Conservation (phyloP, 1,140 invertebrate species). For the Episyrphus balteatus region DNA sequence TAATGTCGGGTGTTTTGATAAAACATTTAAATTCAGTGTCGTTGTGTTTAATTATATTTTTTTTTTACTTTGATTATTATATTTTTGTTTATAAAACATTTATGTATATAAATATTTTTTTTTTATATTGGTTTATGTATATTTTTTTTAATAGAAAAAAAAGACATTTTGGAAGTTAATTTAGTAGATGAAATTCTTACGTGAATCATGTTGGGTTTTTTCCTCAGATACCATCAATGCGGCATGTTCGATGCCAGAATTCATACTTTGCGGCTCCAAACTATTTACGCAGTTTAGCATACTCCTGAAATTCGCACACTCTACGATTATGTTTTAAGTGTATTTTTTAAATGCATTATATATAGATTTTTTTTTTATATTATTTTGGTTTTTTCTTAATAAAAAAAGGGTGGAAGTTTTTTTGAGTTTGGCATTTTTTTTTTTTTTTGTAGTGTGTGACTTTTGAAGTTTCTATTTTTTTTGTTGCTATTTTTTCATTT, state of each 20-base stretch:
- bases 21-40: too few relatives aligned
- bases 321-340: conserved; percentile 43
- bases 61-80: conserved; percentile 1
- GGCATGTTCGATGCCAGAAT: conserved; percentile 57
- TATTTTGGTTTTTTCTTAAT: conserved; percentile 13
- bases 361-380: conserved; percentile 23
- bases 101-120: neutral
- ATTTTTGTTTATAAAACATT: conserved; percentile 2
- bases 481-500: too few relatives aligned
- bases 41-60: neutral
- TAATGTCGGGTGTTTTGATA: too few relatives aligned
- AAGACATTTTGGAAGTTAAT: too few relatives aligned
- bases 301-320: conserved; percentile 61
- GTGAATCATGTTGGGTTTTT: conserved; percentile 67
- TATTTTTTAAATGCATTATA: conserved; percentile 12
- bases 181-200: conserved; percentile 44
- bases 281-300: conserved; percentile 74
- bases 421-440: too few relatives aligned
- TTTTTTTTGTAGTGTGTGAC: too few relatives aligned
- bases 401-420: neutral
- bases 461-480: too few relatives aligned
- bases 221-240: conserved; percentile 64
- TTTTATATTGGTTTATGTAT: neutral
- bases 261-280: conserved; percentile 57
- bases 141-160: too few relatives aligned